Conservation (phyloP, 2,113 vertebrate genomes). For the Ifrita kowaldi region DNA sequence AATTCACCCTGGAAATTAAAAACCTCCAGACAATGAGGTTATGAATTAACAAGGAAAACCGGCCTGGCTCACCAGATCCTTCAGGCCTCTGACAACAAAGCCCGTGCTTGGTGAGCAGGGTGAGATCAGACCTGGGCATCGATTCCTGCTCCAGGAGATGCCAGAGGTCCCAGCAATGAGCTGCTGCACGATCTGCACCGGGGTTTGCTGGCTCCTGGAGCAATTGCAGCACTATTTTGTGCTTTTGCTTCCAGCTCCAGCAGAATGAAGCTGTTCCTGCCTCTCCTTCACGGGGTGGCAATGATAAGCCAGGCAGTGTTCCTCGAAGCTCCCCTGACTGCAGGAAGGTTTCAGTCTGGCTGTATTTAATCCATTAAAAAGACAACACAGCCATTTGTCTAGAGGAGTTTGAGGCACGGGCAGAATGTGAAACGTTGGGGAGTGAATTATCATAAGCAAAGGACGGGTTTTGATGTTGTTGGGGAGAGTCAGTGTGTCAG, state of each 20-base stretch:
- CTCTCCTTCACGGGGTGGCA: neutral
- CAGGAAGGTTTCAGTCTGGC: neutral
- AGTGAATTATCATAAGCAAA: neutral
- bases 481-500: neutral
- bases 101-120: neutral
- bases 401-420: neutral
- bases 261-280: neutral
- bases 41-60: neutral
- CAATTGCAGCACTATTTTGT: neutral
- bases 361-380: neutral
- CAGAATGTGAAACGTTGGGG: neutral
- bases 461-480: neutral
- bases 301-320: neutral
- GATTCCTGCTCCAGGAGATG: neutral
- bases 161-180: neutral
- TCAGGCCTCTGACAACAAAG: neutral
- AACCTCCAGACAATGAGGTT: neutral
- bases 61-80: neutral
- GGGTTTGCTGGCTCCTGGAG: neutral
- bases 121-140: neutral
- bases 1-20: neutral
- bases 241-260: neutral
- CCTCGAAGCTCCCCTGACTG: neutral
- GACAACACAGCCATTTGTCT: neutral
- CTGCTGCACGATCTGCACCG: neutral